Evolutionary conservation across 2,113 vertebrate species (phyloP).

Genomic region (Oostethus manadensis): DNA sequence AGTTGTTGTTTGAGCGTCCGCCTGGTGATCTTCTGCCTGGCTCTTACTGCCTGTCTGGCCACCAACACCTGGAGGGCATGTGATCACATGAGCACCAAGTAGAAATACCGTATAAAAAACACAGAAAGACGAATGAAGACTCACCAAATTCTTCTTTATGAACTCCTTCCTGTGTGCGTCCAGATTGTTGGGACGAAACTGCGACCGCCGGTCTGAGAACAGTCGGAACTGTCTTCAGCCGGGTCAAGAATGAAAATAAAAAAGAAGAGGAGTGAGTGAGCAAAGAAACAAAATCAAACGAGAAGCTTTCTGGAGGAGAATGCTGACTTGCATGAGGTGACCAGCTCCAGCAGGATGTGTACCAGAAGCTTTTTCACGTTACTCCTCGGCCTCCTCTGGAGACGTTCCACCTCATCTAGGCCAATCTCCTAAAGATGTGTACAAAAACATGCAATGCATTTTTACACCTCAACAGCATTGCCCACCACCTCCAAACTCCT

Average conservation of each 20-base stretch:
- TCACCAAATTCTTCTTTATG: constrained; percentile 79
- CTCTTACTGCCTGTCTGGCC: constrained; percentile 77
- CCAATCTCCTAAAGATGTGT: constrained; percentile 75
- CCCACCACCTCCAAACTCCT: too few relatives aligned
- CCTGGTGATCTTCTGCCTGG: constrained; percentile 64
- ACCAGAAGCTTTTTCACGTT: constrained; percentile 72
- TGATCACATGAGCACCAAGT: not conserved
- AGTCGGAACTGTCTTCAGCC: constrained; percentile 78
- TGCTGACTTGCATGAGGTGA: constrained; percentile 85
- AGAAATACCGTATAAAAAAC: too few relatives aligned
- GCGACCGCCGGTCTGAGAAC: constrained; percentile 70
- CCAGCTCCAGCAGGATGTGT: constrained; percentile 80
- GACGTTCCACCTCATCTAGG: constrained; percentile 77
- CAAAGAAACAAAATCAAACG: not conserved
- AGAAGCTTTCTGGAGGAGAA: not conserved
- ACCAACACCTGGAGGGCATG: constrained; percentile 54
- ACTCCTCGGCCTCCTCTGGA: constrained; percentile 72
- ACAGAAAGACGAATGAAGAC: constrained; percentile 20
- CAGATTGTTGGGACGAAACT: constrained; percentile 78
- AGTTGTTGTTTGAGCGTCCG: constrained; percentile 72
- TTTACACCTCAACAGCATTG: too few relatives aligned
- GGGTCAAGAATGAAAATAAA: not conserved
- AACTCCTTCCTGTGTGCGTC: constrained; percentile 78
- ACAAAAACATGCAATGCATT: too few relatives aligned
- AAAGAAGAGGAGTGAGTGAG: not conserved